phyloP scores from a whole-genome alignment of 2,797 vertebrate genomes.

The Austrolebias charrua region DNA sequence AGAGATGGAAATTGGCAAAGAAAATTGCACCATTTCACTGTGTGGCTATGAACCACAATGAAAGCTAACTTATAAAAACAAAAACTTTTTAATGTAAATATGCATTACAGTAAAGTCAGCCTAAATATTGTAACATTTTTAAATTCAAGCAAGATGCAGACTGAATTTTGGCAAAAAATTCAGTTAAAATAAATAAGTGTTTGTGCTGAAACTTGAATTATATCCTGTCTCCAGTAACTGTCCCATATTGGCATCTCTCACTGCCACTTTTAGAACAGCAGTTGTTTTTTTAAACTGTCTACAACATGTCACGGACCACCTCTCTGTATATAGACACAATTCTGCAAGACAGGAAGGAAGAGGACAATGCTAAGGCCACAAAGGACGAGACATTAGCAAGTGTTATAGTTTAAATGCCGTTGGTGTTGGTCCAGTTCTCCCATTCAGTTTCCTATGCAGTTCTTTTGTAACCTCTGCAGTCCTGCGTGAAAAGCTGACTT shows the following conservation, averaged over 20 bases:
- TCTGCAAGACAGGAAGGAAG: constrained; percentile 47
- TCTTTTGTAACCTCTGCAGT: constrained; percentile 69
- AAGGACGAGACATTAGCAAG: constrained; percentile 63
- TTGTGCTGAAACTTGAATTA: neutral
- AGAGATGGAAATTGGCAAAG: no score
- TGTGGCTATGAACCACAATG: no score
- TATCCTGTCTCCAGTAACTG: neutral
- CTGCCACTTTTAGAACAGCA: constrained; percentile 13
- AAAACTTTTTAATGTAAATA: no score
- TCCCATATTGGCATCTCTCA: constrained; percentile 9
- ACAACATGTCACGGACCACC: constrained; percentile 25
- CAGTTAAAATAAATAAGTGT: neutral
- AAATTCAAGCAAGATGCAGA: no score
- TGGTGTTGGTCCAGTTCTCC: constrained; percentile 47
- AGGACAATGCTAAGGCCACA: constrained; percentile 52
- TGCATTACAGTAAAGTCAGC: no score
- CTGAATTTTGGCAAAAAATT: neutral
- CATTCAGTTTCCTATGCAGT: constrained; percentile 49
- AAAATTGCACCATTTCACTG: no score
- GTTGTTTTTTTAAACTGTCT: constrained; percentile 9
- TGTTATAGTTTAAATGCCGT: constrained; percentile 40
- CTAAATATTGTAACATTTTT: no score
- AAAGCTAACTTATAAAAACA: no score
- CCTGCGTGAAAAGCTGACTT: constrained; percentile 67
- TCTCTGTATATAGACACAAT: constrained; percentile 54